Conservation (phyloP, 2,888 invertebrate species). For the Orchestes rusci region DNA sequence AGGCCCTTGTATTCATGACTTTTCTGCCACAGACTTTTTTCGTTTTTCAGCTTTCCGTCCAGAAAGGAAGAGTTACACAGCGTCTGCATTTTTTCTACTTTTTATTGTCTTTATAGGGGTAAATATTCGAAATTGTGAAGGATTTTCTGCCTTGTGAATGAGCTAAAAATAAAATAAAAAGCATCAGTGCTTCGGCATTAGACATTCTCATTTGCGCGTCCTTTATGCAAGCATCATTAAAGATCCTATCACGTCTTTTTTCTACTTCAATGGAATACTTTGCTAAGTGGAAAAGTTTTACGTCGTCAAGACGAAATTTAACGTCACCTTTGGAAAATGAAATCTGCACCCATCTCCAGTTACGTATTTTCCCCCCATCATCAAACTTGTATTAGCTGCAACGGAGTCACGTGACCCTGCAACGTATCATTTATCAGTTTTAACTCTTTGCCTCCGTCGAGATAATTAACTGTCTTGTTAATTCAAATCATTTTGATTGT, state of each 20-base stretch:
- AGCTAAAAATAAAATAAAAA: slow-evolving; percentile 22
- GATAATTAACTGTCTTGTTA: slow-evolving; percentile 24
- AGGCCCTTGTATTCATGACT: slow-evolving; percentile 22
- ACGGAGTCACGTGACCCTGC: slow-evolving; percentile 17
- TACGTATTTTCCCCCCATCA: no score
- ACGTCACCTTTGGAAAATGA: no score
- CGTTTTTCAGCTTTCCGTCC: slow-evolving; percentile 17
- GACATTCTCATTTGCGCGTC: slow-evolving; percentile 19
- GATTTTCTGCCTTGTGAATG: slow-evolving; percentile 22
- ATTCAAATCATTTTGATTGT: slow-evolving; percentile 25
- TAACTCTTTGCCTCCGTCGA: slow-evolving; percentile 18
- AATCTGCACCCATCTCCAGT: no score
- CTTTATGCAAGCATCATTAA: slow-evolving; percentile 20
- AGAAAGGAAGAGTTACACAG: slow-evolving; percentile 11
- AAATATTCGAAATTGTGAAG: slow-evolving; percentile 23
- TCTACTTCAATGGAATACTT: slow-evolving; percentile 21
- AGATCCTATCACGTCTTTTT: slow-evolving; percentile 18
- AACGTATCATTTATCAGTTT: slow-evolving; percentile 23
- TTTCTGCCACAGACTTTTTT: slow-evolving; percentile 18
- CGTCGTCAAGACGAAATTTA: neutral
- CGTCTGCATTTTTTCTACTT: slow-evolving; percentile 15
- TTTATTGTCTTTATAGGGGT: slow-evolving; percentile 24
- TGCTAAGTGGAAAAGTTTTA: slow-evolving; percentile 13
- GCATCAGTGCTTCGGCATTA: slow-evolving; percentile 9
- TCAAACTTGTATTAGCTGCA: no score